Percentiles rank a stretch among this genome's conserved stretches.
phyloP scores from a whole-genome alignment of 2,113 vertebrate genomes.

The Corythoichthys haematopterus region DNA sequence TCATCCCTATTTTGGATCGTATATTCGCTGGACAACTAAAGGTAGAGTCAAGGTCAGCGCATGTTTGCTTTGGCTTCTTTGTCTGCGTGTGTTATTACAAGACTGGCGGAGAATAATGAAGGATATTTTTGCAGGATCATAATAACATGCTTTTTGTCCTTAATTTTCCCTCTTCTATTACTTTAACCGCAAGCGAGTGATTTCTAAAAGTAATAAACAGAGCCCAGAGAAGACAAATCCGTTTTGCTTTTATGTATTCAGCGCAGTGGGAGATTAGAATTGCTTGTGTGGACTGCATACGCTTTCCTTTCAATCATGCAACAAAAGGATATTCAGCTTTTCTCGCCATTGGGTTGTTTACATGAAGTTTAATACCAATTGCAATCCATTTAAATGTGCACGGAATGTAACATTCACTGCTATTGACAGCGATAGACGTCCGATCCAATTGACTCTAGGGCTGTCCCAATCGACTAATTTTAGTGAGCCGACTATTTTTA shows the following conservation, averaged over 20 bases:
- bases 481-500: too few species aligned
- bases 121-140: constrained; percentile 48
- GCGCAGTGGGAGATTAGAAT: neutral
- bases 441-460: too few species aligned
- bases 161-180: constrained; percentile 11
- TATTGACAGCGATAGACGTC: too few species aligned
- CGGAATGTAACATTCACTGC: too few species aligned
- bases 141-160: constrained; percentile 24
- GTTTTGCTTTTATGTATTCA: constrained; percentile 15
- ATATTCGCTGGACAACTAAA: constrained; percentile 25
- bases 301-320: neutral
- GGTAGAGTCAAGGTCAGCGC: constrained; percentile 30
- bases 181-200: constrained; percentile 23
- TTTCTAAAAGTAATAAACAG: constrained; percentile 57
- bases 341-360: neutral
- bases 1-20: constrained; percentile 1
- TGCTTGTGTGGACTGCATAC: constrained; percentile 8
- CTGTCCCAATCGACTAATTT: too few species aligned
- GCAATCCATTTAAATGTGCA: neutral
- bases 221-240: constrained; percentile 30
- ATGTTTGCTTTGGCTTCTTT: constrained; percentile 55
- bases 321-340: neutral
- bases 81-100: constrained; percentile 16
- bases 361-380: neutral
- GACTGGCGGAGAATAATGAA: constrained; percentile 43